These are phyloP conservation scores for Adela reaumurella DNA, from an alignment of 2,888 invertebrate species.

Conservation along the genomic window DNA sequence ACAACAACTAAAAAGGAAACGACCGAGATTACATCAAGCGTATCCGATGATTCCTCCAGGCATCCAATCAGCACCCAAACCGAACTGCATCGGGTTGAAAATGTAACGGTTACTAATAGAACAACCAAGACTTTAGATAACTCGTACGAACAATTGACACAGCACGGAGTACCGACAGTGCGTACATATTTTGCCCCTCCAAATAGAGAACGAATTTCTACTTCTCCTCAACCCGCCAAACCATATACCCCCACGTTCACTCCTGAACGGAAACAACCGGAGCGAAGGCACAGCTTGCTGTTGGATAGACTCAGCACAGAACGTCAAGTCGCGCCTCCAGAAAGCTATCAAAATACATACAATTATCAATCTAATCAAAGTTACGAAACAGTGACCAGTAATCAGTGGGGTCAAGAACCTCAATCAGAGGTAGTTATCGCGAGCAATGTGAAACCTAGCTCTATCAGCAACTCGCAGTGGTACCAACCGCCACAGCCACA, in stretches of 20 bases:
- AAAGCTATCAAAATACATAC: slow-evolving; percentile 29
- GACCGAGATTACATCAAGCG: slow-evolving; percentile 12
- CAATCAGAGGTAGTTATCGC: slow-evolving; percentile 41
- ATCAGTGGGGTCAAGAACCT: slow-evolving; percentile 35
- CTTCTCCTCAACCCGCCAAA: slow-evolving; percentile 28
- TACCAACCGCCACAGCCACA: slow-evolving; percentile 28
- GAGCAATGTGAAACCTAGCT: slow-evolving; percentile 45
- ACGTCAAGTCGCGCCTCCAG: slow-evolving; percentile 34
- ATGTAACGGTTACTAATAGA: slow-evolving; percentile 42
- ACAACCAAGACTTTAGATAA: slow-evolving; percentile 42
- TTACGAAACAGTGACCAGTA: slow-evolving; percentile 24
- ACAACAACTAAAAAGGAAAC: slow-evolving; percentile 28
- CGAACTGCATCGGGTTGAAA: slow-evolving; percentile 42
- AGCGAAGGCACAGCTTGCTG: slow-evolving; percentile 42
- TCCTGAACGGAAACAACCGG: slow-evolving; percentile 26
- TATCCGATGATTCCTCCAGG: slow-evolving; percentile 4
- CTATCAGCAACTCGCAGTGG: slow-evolving; percentile 44
- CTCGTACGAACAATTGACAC: slow-evolving; percentile 32
- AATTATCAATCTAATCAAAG: slow-evolving; percentile 27
- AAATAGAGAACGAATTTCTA: slow-evolving; percentile 27
- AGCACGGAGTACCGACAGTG: slow-evolving; percentile 32
- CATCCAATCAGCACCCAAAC: slow-evolving; percentile 35
- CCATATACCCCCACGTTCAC: slow-evolving; percentile 33
- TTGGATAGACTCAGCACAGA: slow-evolving; percentile 43
- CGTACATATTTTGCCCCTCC: slow-evolving; percentile 39